Percentiles rank a stretch among this genome's conserved stretches.
Evolutionary conservation across 2,888 invertebrate genomes (phyloP).

Genomic region (Asteroscopus sphinx): DNA sequence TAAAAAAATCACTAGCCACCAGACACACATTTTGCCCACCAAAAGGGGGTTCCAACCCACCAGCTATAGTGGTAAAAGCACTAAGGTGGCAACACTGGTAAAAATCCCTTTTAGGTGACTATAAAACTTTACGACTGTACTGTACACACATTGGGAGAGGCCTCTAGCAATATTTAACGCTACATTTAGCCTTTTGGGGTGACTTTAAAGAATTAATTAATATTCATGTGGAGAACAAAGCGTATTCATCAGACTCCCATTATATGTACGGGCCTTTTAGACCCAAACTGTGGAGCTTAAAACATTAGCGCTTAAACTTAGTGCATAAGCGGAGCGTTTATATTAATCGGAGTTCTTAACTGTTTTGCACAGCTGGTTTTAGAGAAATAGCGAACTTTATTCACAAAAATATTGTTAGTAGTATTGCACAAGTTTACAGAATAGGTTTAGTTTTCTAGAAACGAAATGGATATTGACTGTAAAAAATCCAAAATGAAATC

Average conservation of each 20-base stretch:
- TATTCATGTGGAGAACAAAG: constrained; percentile 40
- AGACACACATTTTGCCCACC: too few species aligned
- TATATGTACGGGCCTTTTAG: constrained; percentile 17
- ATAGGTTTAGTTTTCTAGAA: too few species aligned
- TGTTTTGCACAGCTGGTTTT: not conserved
- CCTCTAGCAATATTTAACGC: constrained; percentile 12
- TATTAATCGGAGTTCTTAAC: not conserved
- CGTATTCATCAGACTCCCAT: constrained; percentile 32
- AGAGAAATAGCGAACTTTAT: not conserved
- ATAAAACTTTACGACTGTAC: constrained; percentile 5
- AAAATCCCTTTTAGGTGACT: constrained; percentile 2
- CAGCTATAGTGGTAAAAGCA: too few species aligned
- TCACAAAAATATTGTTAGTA: too few species aligned
- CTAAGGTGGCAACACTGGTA: too few species aligned
- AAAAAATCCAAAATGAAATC: too few species aligned
- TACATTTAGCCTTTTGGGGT: constrained; percentile 14
- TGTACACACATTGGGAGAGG: not conserved
- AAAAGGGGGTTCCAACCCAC: too few species aligned
- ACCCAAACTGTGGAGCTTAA: constrained; percentile 5
- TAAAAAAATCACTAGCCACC: too few species aligned
- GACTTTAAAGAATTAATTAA: constrained; percentile 36
- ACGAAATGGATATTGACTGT: too few species aligned
- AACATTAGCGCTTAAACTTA: constrained; percentile 1
- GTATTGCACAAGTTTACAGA: too few species aligned
- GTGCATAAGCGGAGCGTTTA: constrained; percentile 17